Percentiles rank a stretch among this genome's conserved stretches.
These are phyloP conservation scores for Picus viridis DNA, from an alignment of 2,797 vertebrate species.

Conservation along the genomic window DNA sequence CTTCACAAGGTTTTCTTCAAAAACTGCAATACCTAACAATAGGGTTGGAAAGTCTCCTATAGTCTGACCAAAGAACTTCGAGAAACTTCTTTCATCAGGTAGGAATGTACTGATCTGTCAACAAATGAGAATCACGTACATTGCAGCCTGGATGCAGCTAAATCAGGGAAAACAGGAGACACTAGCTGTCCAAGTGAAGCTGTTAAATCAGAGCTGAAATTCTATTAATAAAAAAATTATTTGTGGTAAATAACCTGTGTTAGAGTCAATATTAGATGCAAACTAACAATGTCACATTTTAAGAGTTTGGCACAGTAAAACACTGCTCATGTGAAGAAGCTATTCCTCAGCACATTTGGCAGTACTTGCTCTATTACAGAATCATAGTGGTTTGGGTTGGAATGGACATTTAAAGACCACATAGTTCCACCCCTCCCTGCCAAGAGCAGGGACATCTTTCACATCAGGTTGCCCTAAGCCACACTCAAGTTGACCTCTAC, in stretches of 20 bases:
- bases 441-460: neutral
- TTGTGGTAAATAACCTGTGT: neutral
- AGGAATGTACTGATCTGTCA: neutral
- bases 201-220: neutral
- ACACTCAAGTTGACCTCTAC: neutral
- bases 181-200: neutral
- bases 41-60: neutral
- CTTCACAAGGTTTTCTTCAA: neutral
- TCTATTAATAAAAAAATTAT: neutral
- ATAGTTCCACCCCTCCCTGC: neutral
- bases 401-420: neutral
- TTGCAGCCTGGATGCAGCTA: neutral
- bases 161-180: neutral
- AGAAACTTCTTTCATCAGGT: neutral
- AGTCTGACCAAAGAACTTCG: neutral
- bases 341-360: neutral
- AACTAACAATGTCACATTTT: neutral
- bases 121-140: neutral
- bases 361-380: neutral
- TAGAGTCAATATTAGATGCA: neutral
- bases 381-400: neutral
- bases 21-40: neutral
- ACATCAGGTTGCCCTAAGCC: neutral
- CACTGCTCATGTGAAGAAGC: neutral
- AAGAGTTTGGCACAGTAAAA: neutral